These are phyloP conservation scores for Lutjanus campechanus DNA, from an alignment of 2,797 vertebrate genomes.

Conservation along the genomic window DNA sequence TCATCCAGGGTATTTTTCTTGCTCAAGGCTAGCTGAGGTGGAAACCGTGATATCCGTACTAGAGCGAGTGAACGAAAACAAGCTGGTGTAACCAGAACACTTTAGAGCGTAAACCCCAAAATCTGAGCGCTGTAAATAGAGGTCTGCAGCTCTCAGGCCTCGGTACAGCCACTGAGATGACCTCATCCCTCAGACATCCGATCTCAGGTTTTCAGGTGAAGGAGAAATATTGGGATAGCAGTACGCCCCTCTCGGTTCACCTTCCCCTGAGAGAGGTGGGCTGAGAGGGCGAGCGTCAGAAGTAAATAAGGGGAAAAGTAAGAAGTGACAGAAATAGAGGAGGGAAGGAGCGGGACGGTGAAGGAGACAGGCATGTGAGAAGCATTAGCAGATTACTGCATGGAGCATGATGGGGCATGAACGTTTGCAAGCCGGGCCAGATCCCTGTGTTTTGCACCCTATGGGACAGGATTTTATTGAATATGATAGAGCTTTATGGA, in stretches of 20 bases:
- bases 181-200: conserved; percentile 58
- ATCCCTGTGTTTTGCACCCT: conserved; percentile 44
- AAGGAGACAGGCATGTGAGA: conserved; percentile 78
- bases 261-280: conserved; percentile 35
- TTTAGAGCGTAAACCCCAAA: conserved; percentile 25
- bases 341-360: conserved; percentile 47
- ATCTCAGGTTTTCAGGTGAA: conserved; percentile 51
- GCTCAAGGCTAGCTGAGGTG: conserved; percentile 64
- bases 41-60: conserved; percentile 58
- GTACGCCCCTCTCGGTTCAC: conserved; percentile 32
- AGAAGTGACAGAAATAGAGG: conserved; percentile 48
- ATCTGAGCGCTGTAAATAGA: conserved; percentile 22
- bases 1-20: conserved; percentile 72
- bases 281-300: conserved; percentile 12
- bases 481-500: conserved; percentile 1
- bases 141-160: conserved; percentile 21
- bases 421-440: conserved; percentile 49
- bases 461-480: conserved; percentile 35
- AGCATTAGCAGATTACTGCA: conserved; percentile 79
- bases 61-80: conserved; percentile 63
- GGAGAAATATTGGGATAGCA: conserved; percentile 57
- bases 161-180: conserved; percentile 36
- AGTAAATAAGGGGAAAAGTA: conserved; percentile 30
- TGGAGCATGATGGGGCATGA: conserved; percentile 82
- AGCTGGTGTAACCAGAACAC: conserved; percentile 54